Conservation (phyloP, 2,888 invertebrate genomes). For the Acholoe squamosa region DNA sequence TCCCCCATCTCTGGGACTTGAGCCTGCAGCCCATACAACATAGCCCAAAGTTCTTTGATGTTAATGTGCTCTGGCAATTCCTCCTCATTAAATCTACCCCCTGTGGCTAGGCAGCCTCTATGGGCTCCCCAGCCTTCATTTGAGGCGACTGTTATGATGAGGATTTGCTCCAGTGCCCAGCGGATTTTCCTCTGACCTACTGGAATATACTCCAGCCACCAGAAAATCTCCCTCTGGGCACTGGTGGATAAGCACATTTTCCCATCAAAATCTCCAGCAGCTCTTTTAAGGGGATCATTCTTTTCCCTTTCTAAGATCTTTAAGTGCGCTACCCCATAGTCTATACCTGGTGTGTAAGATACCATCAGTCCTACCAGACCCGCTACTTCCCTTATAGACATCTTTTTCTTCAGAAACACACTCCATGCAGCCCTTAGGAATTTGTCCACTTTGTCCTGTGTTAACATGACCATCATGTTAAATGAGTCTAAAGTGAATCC, state of each 20-base stretch:
- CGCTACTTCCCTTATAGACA: not conserved
- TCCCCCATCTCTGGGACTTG: too few relatives aligned
- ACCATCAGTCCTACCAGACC: not conserved
- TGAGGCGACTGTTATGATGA: not conserved
- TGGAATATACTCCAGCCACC: not conserved
- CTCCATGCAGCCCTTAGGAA: too few relatives aligned
- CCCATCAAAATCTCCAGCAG: too few relatives aligned
- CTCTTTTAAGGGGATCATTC: not conserved
- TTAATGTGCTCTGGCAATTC: slow-evolving; percentile 17
- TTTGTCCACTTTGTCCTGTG: not conserved
- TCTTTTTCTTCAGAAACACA: not conserved
- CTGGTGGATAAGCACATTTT: too few relatives aligned
- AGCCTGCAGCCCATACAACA: not conserved
- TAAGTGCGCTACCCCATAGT: not conserved
- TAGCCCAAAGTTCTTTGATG: slow-evolving; percentile 12
- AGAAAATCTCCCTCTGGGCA: not conserved
- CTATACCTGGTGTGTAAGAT: not conserved
- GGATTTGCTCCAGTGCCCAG: not conserved
- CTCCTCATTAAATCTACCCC: not conserved
- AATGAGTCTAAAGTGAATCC: not conserved
- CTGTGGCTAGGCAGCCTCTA: not conserved
- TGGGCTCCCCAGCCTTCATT: slow-evolving; percentile 15
- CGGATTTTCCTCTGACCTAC: not conserved
- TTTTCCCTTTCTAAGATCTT: slow-evolving; percentile 1
- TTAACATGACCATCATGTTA: not conserved